Evolutionary conservation across 1,140 invertebrate genomes (phyloP).

Genomic region (Daktulosphaira vitifoliae): DNA sequence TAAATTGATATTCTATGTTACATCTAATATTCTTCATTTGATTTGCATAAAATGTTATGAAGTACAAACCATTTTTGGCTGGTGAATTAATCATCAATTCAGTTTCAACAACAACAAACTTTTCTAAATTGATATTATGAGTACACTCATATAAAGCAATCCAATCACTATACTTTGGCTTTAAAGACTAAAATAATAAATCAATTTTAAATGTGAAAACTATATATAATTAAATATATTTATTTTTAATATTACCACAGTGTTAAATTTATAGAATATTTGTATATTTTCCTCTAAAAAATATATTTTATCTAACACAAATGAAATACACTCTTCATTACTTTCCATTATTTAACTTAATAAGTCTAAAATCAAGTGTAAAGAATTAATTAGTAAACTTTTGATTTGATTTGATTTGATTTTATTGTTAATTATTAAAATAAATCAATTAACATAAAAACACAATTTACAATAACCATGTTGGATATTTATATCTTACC

Average conservation of each 20-base stretch:
- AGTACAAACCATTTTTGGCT: neutral
- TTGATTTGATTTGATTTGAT: too few species aligned
- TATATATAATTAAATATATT: neutral
- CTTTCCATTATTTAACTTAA: conserved; percentile 11
- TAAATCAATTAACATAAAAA: too few species aligned
- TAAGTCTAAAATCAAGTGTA: neutral
- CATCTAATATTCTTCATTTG: conserved; percentile 9
- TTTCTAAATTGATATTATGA: conserved; percentile 16
- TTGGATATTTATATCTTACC: too few species aligned
- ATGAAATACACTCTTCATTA: neutral
- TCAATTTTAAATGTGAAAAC: too few species aligned
- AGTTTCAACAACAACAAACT: conserved; percentile 15
- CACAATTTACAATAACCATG: too few species aligned
- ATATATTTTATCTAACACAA: conserved; percentile 7
- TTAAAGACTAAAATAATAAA: conserved; percentile 2
- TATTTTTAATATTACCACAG: neutral
- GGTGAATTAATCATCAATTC: neutral
- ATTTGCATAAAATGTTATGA: neutral
- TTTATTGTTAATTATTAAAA: too few species aligned
- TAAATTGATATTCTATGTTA: conserved; percentile 9
- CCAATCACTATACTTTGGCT: conserved; percentile 4
- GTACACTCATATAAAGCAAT: conserved; percentile 17
- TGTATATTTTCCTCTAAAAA: neutral
- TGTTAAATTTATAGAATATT: conserved; percentile 10
- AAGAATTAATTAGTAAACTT: too few species aligned